Percentiles rank a stretch among this genome's conserved stretches.
Conservation (phyloP, 1,140 invertebrate genomes). For the Drosophila nikananu region DNA sequence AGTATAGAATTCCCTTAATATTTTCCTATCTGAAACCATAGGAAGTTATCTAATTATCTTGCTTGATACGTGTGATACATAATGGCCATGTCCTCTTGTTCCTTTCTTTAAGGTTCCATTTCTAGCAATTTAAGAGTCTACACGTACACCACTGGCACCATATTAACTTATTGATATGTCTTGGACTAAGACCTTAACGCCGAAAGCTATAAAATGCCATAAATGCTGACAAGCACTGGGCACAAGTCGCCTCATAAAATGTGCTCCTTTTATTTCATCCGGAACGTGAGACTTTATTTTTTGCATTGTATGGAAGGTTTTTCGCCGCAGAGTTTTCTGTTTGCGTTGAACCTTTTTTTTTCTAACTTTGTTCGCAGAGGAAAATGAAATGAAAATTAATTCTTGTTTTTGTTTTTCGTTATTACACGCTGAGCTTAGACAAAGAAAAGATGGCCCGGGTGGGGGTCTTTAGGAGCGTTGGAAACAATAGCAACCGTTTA, state of each 20-base stretch:
- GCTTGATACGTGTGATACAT: too few relatives aligned
- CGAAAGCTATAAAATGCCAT: conserved; percentile 46
- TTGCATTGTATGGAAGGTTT: conserved; percentile 24
- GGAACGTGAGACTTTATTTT: conserved; percentile 62
- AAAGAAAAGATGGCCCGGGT: conserved; percentile 17
- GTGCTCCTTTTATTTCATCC: conserved; percentile 17
- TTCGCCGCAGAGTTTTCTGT: conserved; percentile 24
- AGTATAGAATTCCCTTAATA: too few relatives aligned
- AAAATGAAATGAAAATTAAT: conserved; percentile 64
- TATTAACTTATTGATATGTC: conserved; percentile 50
- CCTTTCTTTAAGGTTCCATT: background rate
- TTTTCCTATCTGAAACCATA: background rate
- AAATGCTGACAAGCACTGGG: conserved; percentile 64
- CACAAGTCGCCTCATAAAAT: conserved; percentile 58
- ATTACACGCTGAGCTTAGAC: conserved; percentile 32
- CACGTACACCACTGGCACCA: background rate
- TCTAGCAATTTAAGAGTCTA: conserved; percentile 4
- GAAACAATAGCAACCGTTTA: conserved; percentile 69
- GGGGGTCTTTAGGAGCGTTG: conserved; percentile 9
- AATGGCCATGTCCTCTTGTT: background rate
- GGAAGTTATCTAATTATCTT: background rate
- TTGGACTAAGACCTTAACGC: conserved; percentile 38
- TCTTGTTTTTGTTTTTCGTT: conserved; percentile 46
- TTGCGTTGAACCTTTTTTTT: background rate
- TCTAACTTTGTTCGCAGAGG: conserved; percentile 39